Percentiles rank a stretch among this genome's conserved stretches.
Evolutionary conservation across 1,140 invertebrate genomes (phyloP).

Genomic region (Drosophila quadrilineata): DNA sequence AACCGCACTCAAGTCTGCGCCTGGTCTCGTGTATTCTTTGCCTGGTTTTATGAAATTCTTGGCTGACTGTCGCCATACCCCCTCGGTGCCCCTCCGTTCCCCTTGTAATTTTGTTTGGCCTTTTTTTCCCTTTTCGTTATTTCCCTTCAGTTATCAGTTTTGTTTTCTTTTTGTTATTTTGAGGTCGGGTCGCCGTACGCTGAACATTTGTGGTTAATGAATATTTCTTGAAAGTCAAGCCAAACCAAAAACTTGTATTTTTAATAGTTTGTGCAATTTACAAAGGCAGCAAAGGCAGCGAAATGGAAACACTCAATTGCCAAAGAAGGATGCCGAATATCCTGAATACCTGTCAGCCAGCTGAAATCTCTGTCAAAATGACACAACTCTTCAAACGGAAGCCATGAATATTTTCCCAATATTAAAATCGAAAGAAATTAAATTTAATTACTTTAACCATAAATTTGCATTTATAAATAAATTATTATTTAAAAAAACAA

Average conservation of each 20-base stretch:
- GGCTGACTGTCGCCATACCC: neutral
- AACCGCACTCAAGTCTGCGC: slow-evolving; percentile 9
- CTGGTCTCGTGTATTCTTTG: slow-evolving; percentile 19
- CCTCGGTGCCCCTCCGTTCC: neutral
- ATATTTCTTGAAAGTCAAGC: slow-evolving; percentile 30
- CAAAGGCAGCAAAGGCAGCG: slow-evolving; percentile 3
- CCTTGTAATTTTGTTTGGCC: too few species aligned
- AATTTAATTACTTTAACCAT: too few species aligned
- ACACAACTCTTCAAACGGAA: too few species aligned
- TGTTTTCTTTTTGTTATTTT: too few species aligned
- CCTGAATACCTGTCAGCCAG: neutral
- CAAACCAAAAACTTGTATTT: slow-evolving; percentile 33
- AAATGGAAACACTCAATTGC: neutral
- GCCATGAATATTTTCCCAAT: too few species aligned
- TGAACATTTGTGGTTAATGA: slow-evolving; percentile 37
- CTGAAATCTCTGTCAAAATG: too few species aligned
- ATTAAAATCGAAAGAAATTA: too few species aligned
- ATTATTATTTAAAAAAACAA: too few species aligned
- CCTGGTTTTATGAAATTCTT: slow-evolving; percentile 34
- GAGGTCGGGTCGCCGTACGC: slow-evolving; percentile 1
- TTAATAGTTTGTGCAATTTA: slow-evolving; percentile 31
- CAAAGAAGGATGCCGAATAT: neutral
- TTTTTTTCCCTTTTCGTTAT: neutral
- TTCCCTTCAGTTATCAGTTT: neutral
- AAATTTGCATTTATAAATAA: too few species aligned